phyloP scores from a whole-genome alignment of 2,888 invertebrate genomes.

The Drosophila picticornis region DNA sequence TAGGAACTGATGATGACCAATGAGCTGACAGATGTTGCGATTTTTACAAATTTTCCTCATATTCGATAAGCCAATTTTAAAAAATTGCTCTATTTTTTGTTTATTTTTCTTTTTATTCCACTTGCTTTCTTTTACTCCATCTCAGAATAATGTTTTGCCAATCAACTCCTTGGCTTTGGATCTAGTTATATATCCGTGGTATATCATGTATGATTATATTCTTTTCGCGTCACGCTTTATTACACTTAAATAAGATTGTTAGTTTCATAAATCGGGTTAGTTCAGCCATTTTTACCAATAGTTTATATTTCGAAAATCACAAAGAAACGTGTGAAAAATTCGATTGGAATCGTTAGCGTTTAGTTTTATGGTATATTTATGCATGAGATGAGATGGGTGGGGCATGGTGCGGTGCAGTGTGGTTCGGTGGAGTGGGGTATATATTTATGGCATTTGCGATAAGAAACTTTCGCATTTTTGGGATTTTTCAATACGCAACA shows the following conservation, averaged over 20 bases:
- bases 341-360: slow-evolving; percentile 31
- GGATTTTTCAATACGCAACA: slow-evolving; percentile 29
- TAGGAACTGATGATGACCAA: neutral
- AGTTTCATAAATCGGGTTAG: neutral
- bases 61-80: neutral
- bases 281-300: slow-evolving; percentile 4
- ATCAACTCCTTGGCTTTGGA: neutral
- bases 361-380: slow-evolving; percentile 53
- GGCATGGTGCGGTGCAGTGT: neutral
- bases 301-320: neutral
- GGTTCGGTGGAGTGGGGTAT: neutral
- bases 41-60: neutral
- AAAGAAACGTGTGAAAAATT: slow-evolving; percentile 49
- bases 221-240: neutral
- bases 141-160: neutral
- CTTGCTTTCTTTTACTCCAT: neutral
- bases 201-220: neutral
- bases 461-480: slow-evolving; percentile 72
- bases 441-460: slow-evolving; percentile 43
- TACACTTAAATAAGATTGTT: neutral
- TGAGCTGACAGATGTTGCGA: neutral
- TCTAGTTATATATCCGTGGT: neutral
- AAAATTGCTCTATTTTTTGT: neutral
- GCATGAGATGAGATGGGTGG: slow-evolving; percentile 37
- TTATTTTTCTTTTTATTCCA: neutral